Conservation (phyloP, 1,140 invertebrate species). For the Bactericera cockerelli region DNA sequence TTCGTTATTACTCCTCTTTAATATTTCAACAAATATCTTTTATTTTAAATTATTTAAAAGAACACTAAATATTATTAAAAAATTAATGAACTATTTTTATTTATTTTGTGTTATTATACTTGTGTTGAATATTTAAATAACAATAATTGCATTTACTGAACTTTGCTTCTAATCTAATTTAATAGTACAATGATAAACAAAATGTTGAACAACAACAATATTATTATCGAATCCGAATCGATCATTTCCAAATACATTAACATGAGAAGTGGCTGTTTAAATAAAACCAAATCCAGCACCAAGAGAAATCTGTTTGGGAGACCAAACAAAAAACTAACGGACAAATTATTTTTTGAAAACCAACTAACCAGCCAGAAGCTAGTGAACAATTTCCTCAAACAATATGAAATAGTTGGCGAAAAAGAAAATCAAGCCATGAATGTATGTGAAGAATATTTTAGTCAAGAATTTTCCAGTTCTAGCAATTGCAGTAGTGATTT, state of each 20-base stretch:
- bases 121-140: too few relatives aligned
- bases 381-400: background rate
- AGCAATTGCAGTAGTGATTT: background rate
- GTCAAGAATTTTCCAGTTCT: too few relatives aligned
- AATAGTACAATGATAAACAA: background rate
- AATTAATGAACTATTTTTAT: too few relatives aligned
- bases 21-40: too few relatives aligned
- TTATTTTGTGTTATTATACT: too few relatives aligned
- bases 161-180: too few relatives aligned
- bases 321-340: constrained; percentile 6
- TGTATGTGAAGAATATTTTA: background rate
- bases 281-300: background rate
- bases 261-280: background rate
- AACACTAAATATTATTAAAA: too few relatives aligned
- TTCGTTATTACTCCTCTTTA: too few relatives aligned
- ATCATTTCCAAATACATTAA: constrained; percentile 3
- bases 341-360: constrained; percentile 7
- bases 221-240: background rate
- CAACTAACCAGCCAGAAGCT: background rate
- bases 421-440: background rate
- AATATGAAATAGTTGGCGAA: background rate
- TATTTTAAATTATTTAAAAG: too few relatives aligned
- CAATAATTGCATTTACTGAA: too few relatives aligned
- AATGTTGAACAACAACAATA: background rate
- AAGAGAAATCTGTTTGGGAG: background rate